Base-by-base conservation (phyloP, 2,888 invertebrate species). In the Caenorhabditis doughertyi region DNA sequence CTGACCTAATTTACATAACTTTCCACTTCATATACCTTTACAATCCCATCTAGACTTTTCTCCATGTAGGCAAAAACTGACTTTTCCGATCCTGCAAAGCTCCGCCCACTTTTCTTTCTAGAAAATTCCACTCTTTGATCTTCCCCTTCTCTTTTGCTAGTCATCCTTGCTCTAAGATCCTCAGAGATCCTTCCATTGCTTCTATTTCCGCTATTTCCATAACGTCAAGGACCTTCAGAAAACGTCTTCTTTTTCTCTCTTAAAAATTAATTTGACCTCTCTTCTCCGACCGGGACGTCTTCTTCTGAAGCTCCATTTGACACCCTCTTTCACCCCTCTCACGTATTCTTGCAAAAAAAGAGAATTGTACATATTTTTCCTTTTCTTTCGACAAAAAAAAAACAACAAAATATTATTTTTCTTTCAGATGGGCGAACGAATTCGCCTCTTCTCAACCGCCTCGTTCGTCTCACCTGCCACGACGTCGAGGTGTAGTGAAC, bases 401-500 rank as follows among this genome's bases (percentile, higher is more conserved):
- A 49, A 29, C n/a, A 49, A 62, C 47, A 58, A 39, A 11, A 56
- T n/a, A 4, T 35, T 27, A 4, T 13, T 73, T 32, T 44, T 74
- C 18, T 79, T 86, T 32, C 87, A 87, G 87, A 87, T 87, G 87
- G 87, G 87, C 64, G 83, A 83, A 79, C 85, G 87, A 68, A 85
- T 87, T 60, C 84, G 84, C 16, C 85, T 87, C 49, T 85, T 87
- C 81, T 85, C 87, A 49, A 85, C 85, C 25, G 87, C 85, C 21
- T 84, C 84, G 35, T 84, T 87, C 80, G 85, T 87, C 47, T 81
- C 85, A 18, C 83, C 86, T 3, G 79, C 83, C 49, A 74, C 67
- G 25, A 73, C 80, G 18, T 73, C 83, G 56, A 35, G 73, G 18
- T 67, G 68, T 39, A 49, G 60, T 32, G 73, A 70, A 27, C 53